Evolutionary conservation across 2,888 invertebrate species (phyloP).

Genomic region (Keiferia lycopersicella): DNA sequence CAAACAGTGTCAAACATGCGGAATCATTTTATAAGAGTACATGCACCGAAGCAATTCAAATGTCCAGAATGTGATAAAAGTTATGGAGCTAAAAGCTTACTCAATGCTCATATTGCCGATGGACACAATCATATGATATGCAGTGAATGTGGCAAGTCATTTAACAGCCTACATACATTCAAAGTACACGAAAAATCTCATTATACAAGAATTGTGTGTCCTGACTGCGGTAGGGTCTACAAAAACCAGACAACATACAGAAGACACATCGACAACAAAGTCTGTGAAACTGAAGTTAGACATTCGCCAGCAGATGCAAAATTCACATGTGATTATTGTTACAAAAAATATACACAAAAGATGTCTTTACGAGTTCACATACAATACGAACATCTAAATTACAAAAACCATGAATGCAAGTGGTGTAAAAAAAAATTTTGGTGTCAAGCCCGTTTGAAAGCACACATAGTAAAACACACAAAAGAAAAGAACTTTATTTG

Average conservation of each 20-base stretch:
- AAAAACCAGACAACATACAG: constrained; percentile 60
- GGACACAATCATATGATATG: constrained; percentile 55
- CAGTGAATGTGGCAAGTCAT: constrained; percentile 61
- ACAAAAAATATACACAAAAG: constrained; percentile 68
- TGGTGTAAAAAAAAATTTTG: constrained; percentile 70
- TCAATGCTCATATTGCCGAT: constrained; percentile 50
- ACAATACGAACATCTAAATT: constrained; percentile 67
- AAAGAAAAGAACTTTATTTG: constrained; percentile 64
- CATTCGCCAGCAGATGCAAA: constrained; percentile 57
- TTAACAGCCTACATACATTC: constrained; percentile 51
- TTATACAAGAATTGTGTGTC: constrained; percentile 53
- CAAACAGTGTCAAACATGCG: constrained; percentile 47
- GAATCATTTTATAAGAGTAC: constrained; percentile 57
- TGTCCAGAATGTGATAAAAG: constrained; percentile 52
- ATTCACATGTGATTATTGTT: constrained; percentile 66
- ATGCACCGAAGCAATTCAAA: constrained; percentile 54
- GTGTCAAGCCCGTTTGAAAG: constrained; percentile 64
- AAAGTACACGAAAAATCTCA: constrained; percentile 60
- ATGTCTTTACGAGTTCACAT: constrained; percentile 67
- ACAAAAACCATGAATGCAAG: constrained; percentile 63
- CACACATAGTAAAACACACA: constrained; percentile 68
- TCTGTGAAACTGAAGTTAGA: constrained; percentile 54
- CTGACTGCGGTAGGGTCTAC: constrained; percentile 62
- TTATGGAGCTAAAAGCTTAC: constrained; percentile 47
- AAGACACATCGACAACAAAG: constrained; percentile 57